Base-by-base conservation (phyloP, 2,113 vertebrate species). In the Hypocryptadius cinnamomeus region DNA sequence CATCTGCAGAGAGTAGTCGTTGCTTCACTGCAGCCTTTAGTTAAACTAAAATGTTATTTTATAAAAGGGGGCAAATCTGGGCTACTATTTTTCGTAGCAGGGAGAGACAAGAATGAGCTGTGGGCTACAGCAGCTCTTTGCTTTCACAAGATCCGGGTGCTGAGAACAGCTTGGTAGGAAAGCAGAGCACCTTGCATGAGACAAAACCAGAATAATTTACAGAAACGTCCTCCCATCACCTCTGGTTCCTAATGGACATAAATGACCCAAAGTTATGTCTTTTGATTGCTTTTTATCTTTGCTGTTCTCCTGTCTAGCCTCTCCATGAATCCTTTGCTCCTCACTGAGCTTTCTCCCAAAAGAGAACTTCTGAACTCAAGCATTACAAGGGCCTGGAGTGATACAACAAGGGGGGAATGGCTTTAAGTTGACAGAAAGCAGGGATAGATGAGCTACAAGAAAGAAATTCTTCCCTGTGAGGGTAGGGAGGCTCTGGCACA, bases 61-160 rank as follows among this genome's bases (percentile, higher is more conserved):
- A 61, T 28, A 25, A 61, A 56, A 25, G 3, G 4, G 3, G 4
- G 1, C 0, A 47, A 71, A 15, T 56, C 9, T 56, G 45, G 40
- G 40, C 40, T 9, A 40, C 16, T 79, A 0, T 22, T 79, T 79
- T 57, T 77, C 7, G 5, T n/a, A 35, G 3, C 33, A 65, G 14
- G 8, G 22, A 85, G 16, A 85, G 5, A 19, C 20, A 69, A 81
- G 20, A 78, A 31, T 50, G 70, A 82, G 8, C 31, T 51, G 24
- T 28, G 28, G 31, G 17, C n/a, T 77, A 21, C 50, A 73, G 39
- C 14, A 86, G 14, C 23, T 66, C 18, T 54, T 30, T 39, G 25
- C 21, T 83, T 73, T 69, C 68, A 40, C 11, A 48, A 40, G 9
- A 76, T 61, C n/a, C 4, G 7, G 18, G 14, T 53, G 22, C 17